Base-by-base conservation (phyloP, 2,113 vertebrate species). In the Cochlearius cochlearius region DNA sequence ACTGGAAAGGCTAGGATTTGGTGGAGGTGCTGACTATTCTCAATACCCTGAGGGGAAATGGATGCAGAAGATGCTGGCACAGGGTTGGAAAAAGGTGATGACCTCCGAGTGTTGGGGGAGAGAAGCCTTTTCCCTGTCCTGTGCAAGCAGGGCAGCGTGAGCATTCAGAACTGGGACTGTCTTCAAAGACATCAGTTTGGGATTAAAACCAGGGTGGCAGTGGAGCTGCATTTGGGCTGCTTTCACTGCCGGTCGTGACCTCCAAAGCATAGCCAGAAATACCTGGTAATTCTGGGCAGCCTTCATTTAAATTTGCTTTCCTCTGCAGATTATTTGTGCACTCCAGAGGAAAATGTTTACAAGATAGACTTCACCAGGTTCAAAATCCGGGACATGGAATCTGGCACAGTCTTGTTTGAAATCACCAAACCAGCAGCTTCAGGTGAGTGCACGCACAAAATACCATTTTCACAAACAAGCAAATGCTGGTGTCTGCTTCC, bases 321-420 rank as follows among this genome's bases (percentile, higher is more conserved):
- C 92, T 77, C 87, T 96, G 69, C 97, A 99, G 99, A 99, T 98
- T 99, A 99, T 92, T 97, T 99, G 68, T 99, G 99, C 95, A 98
- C 98, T 78, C 99, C 99, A 2, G 99, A 99, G 94, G 99, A 99
- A 97, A 99, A 99, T 12, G 98, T 99, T 90, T 99, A 99, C 98
- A 99, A 99, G 98, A 99, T 99, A 36, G 99, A 99, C 97, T 99
- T 99, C 97, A 99, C 99, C 91, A 98, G 99, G 96, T 99, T 99
- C 96, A 99, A 99, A 98, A 99, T 99, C 97, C 98, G 99, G 15
- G 99, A 99, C 97, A 99, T 99, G 99, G 99, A 99, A 95, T 99
- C 99, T 14, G 99, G 99, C 88, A 99, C 99, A 0, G 99, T 99
- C 71, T 98, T 99, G 77, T 99, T 99, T 97, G 99, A 99, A 98